Conservation (phyloP, 92 coral and sea anemone genomes). For the Epizoanthus stellaris region DNA sequence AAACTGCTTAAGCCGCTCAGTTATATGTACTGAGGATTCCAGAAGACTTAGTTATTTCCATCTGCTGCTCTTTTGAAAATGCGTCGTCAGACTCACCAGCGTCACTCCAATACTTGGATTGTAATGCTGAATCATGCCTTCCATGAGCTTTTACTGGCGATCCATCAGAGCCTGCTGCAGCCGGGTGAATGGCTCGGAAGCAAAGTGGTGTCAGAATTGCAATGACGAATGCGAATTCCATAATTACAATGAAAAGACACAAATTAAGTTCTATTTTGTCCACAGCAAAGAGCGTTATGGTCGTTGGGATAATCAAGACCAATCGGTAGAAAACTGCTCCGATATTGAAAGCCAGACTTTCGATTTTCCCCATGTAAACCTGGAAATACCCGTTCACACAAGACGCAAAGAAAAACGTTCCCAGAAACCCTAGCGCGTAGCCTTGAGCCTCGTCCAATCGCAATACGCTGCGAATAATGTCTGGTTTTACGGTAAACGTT, state of each 20-base stretch:
- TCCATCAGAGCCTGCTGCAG: neutral
- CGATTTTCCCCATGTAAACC: constrained; percentile 49
- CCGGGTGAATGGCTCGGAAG: neutral
- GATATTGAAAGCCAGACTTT: constrained; percentile 31
- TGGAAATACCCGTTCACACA: constrained; percentile 56
- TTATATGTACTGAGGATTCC: neutral
- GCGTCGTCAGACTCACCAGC: neutral
- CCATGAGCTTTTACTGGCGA: neutral
- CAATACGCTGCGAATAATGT: constrained; percentile 27
- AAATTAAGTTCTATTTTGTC: constrained; percentile 56
- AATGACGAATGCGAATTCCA: neutral
- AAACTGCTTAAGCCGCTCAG: no score
- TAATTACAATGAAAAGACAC: constrained; percentile 4
- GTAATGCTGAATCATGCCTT: neutral
- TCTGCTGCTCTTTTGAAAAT: neutral
- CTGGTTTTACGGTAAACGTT: constrained; percentile 43
- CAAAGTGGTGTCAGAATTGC: constrained; percentile 3
- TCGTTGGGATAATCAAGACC: constrained; percentile 38
- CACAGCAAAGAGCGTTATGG: constrained; percentile 34
- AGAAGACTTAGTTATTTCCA: neutral
- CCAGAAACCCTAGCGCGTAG: constrained; percentile 47
- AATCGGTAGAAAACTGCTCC: constrained; percentile 64
- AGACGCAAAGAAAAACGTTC: constrained; percentile 42
- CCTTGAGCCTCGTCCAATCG: constrained; percentile 41
- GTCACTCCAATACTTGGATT: neutral